Base-by-base conservation (phyloP, 2,888 invertebrate genomes). In the Pachymerium ferrugineum region DNA sequence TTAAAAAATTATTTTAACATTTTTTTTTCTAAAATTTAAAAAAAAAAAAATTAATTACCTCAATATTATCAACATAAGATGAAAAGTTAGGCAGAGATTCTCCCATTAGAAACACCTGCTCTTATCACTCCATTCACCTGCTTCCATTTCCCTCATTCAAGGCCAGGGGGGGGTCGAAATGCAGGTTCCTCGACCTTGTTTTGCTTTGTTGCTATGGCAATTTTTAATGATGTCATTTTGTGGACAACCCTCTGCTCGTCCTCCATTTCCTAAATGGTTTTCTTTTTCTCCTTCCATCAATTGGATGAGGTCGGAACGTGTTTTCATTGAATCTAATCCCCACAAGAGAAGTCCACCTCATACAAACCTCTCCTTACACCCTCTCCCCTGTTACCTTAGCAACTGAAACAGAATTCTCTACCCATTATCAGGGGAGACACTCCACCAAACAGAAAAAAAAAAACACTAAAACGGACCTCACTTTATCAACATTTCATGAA, bases 181-280 rank as follows among this genome's bases (percentile, higher is more conserved):
- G 38, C 3, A 4, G 25, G 54, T 54, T 54, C 54, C 22, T 54
- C 54, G 62, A 62, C 62, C 62, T 62, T 62, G 62, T 62, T 62
- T 62, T 62, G 62, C 62, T 62, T 25, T 28, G 62, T 62, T 62
- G 25, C 62, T 28, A 62, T 62, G 62, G 62, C 62, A 25, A 62
- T 62, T 62, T 62, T 62, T 62, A 62, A 62, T 62, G 62, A 62
- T 62, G 62, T 62, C 62, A 62, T 62, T 62, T 62, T 62, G 62
- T 28, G 62, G 62, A 62, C 62, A 62, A 62, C 62, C 62, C 62
- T 62, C 62, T 62, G 62, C 62, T 62, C 28, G 62, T 62, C 62
- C 62, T 62, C 62, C 62, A 62, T 62, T 62, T 62, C 62, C 62
- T 22, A 62, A 62, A 62, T 62, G 62, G 62, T 62, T 62, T 62